A percentile compares a stretch with the other conserved stretches of the same genome.
Evolutionary conservation across 1,140 invertebrate genomes (phyloP).

Genomic region (Asobara japonica): DNA sequence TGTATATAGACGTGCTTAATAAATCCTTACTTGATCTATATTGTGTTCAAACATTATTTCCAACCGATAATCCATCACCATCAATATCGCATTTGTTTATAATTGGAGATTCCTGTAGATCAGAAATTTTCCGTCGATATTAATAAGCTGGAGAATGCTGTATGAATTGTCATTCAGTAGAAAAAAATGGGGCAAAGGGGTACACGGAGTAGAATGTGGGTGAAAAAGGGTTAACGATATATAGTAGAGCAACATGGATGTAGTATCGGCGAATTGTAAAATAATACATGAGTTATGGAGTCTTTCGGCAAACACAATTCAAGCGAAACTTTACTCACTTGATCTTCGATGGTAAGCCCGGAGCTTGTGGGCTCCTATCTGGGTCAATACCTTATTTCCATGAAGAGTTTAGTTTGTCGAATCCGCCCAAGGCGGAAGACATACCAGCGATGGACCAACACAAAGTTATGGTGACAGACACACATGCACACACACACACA

Average conservation of each 20-base stretch:
- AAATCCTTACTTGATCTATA: no score
- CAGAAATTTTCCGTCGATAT: no score
- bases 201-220: no score
- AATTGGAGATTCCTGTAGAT: no score
- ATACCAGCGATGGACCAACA: neutral
- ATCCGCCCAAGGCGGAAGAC: slow-evolving; percentile 24
- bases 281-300: neutral
- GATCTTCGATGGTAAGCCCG: neutral
- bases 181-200: neutral
- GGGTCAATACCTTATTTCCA: slow-evolving; percentile 31
- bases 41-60: no score
- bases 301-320: slow-evolving; percentile 8
- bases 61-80: no score
- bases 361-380: neutral
- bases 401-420: slow-evolving; percentile 27
- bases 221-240: neutral
- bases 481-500: no score
- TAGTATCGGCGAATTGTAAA: neutral
- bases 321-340: neutral
- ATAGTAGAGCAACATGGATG: neutral
- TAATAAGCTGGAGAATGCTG: no score
- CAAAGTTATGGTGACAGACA: no score
- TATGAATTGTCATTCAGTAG: no score
- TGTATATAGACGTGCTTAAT: no score
- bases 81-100: no score